Evolutionary conservation across 2,113 vertebrate species (phyloP).

Genomic region (Ivindomyrus marchei): DNA sequence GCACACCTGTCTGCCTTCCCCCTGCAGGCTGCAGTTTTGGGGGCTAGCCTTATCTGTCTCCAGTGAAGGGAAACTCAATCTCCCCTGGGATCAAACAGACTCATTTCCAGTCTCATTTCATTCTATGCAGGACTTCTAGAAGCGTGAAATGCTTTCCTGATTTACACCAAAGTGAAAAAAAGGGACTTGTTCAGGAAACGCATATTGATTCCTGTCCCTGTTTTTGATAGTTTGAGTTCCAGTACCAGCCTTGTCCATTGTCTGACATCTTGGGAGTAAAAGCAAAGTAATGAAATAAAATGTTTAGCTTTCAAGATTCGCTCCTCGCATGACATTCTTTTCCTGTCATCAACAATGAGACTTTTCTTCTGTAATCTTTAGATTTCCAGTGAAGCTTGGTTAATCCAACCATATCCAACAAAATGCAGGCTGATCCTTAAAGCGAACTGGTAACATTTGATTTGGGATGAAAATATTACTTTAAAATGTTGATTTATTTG

Average conservation of each 20-base stretch:
- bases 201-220: constrained; percentile 20
- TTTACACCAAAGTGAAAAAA: constrained; percentile 8
- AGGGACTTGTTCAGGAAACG: constrained; percentile 19
- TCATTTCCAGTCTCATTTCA: constrained; percentile 10
- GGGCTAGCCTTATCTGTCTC: not conserved
- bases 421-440: not conserved
- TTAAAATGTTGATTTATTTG: not conserved
- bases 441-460: not conserved
- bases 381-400: not conserved
- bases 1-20: constrained; percentile 17
- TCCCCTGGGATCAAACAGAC: not conserved
- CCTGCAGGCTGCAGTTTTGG: not conserved
- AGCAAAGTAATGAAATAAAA: not conserved
- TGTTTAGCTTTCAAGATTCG: not conserved
- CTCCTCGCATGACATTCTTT: not conserved
- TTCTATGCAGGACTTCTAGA: not conserved
- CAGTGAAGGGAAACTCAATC: constrained; percentile 22
- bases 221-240: constrained; percentile 20
- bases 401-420: not conserved
- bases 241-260: not conserved
- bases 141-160: constrained; percentile 27
- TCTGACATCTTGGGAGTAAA: not conserved
- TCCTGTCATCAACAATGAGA: not conserved
- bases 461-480: not conserved
- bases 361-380: not conserved